Conservation (phyloP, 2,113 vertebrate genomes). For the Chlorodrepanis virens region DNA sequence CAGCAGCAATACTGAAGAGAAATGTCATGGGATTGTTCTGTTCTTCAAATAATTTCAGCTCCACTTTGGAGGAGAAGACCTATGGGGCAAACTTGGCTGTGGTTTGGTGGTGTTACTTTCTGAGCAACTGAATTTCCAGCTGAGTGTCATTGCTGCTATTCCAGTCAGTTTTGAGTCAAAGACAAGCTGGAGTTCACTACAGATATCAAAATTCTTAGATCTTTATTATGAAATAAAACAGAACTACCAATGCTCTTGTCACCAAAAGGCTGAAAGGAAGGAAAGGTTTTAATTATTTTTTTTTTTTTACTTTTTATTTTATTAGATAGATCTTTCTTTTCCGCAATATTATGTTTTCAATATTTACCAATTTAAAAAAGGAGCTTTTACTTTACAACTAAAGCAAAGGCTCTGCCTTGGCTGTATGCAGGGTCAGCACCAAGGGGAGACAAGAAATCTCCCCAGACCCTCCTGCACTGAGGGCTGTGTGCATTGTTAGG, state of each 20-base stretch:
- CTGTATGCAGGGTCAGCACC: background rate
- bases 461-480: background rate
- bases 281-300: background rate
- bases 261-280: background rate
- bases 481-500: rapidly evolving
- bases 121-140: background rate
- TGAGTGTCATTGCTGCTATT: background rate
- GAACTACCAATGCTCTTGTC: background rate
- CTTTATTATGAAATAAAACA: background rate
- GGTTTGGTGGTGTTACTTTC: background rate
- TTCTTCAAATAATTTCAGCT: background rate
- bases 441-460: background rate
- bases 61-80: background rate
- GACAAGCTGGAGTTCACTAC: background rate
- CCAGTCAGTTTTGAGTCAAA: background rate
- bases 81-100: background rate
- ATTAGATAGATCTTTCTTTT: background rate
- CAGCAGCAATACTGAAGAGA: background rate
- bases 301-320: background rate
- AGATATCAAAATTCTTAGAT: background rate
- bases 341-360: background rate
- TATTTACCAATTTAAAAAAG: background rate
- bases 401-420: background rate
- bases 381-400: background rate
- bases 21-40: background rate